Base-by-base conservation (phyloP, 1,140 invertebrate genomes). In the Neodiprion virginianus region DNA sequence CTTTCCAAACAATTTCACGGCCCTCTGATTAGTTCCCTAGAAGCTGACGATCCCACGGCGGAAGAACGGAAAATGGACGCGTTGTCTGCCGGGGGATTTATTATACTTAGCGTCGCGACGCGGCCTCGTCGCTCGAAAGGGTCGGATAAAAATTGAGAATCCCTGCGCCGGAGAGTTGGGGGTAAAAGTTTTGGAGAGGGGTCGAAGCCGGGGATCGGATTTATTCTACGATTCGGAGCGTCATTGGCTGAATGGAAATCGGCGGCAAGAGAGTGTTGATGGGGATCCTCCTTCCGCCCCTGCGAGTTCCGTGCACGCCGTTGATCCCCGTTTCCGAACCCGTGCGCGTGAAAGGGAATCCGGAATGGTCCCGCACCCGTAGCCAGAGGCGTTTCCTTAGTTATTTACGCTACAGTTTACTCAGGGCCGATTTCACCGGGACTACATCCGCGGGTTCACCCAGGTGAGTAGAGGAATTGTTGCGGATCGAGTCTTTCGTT, bases 171-270 rank as follows among this genome's bases (percentile, higher is more conserved):
- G 67, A 71, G 67, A 73, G 79, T 80, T 78, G 68, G 9, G 70
- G 23, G 70, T 17, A 48, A 40, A 48, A 12, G 71, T 70, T 40
- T 40, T 1, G 66, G 7, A 11, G 49, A 14, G 17, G 28, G 28
- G 65, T 21, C 28, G 75, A 73, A 49, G 28, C 72, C 50, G 53
- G 65, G 65, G 72, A 74, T 79, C 69, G 79, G 78, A 82, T 84
- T 81, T 80, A 82, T 84, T 81, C 80, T 79, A 79, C 79, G 78
- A 82, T 81, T 80, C 77, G 67, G 73, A 76, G 77, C 74, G 72
- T 73, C 75, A 79, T 80, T 80, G 76, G 73, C 73, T 79, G 79
- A 80, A 80, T 80, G 73, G 77, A 73, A 81, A 81, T 82, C 78
- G 78, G 48, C 72, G 76, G 77, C 74, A 78, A 80, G 73, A 72